These are phyloP conservation scores for Trypoxylon attenuatum DNA, from an alignment of 2,888 invertebrate species.

Conservation along the genomic window DNA sequence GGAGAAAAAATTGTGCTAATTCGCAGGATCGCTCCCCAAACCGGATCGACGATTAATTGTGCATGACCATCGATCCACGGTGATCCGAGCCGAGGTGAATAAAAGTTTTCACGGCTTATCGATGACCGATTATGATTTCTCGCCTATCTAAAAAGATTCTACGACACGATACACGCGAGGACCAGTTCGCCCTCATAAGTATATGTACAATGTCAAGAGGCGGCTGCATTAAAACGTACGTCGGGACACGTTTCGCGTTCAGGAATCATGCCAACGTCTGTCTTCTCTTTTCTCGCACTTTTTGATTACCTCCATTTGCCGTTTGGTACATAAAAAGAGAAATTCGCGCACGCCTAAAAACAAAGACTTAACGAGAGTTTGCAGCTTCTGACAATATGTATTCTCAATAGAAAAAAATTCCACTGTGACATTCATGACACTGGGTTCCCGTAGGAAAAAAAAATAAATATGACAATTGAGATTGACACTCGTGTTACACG, in stretches of 20 bases:
- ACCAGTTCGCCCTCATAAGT: conserved; percentile 32
- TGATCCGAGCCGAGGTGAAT: conserved; percentile 33
- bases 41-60: conserved; percentile 22
- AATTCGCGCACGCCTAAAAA: no score
- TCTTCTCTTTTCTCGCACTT: neutral
- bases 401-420: no score
- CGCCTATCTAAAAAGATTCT: conserved; percentile 39
- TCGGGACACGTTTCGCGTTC: conserved; percentile 35
- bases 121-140: conserved; percentile 31
- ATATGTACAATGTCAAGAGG: conserved; percentile 42
- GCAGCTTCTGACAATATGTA: no score
- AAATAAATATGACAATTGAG: no score
- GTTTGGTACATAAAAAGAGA: conserved; percentile 6
- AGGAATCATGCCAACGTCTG: conserved; percentile 19
- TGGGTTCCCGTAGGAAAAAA: no score
- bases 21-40: conserved; percentile 28
- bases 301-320: conserved; percentile 17
- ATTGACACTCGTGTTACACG: no score
- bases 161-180: conserved; percentile 41
- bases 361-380: no score
- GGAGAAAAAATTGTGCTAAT: conserved; percentile 2
- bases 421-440: no score
- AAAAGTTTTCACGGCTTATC: conserved; percentile 19
- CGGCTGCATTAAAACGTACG: conserved; percentile 37
- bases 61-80: conserved; percentile 11